Evolutionary conservation across 1,140 invertebrate genomes (phyloP), one percentile per base, ranked within the genome.

Genomic region (Periplaneta americana): DNA sequence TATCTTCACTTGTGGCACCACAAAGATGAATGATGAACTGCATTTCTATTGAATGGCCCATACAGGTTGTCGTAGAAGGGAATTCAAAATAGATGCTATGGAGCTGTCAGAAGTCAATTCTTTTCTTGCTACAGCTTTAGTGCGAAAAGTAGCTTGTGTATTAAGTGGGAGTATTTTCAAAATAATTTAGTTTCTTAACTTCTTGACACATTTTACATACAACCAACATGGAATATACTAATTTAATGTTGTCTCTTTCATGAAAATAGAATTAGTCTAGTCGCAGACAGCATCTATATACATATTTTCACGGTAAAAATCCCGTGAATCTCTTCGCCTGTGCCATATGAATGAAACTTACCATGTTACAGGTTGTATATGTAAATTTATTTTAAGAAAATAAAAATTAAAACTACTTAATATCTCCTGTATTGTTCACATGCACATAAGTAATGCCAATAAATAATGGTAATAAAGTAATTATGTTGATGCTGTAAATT

Each of bases 281-380:
- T n/a, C 22, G 22, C 17, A 76, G 1, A 75, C 33, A 75, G 31
- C 35, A 36, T 76, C 75, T 34, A 33, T 18, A 17, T 57, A 57
- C 5, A 10, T 2, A 57, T 10, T 57, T n/a, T 57, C 48, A 57
- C 48, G 48, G 48, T n/a, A 35, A 78, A 18, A 78, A 36, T 78
- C 35, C 81, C 81, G 81, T 81, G 81, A 74, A 81, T 81, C 35
- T 81, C 81, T 81, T 81, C 81, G 74, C 76, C 75, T 36, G 81
- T 81, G 81, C 81, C 81, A 81, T 81, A 81, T 81, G 37, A 81
- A 36, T 48, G 35, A 33, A 48, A 74, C 22, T 74, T 35, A 75
- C 80, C 31, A 80, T 15, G 77, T 78, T 78, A 37, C 39, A 35
- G 35, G 33, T 78, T 78, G 10, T 78, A 39, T 78, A 18, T 78